Conservation (phyloP, 1,140 invertebrate species). For the Leptonema lineaticorne region DNA sequence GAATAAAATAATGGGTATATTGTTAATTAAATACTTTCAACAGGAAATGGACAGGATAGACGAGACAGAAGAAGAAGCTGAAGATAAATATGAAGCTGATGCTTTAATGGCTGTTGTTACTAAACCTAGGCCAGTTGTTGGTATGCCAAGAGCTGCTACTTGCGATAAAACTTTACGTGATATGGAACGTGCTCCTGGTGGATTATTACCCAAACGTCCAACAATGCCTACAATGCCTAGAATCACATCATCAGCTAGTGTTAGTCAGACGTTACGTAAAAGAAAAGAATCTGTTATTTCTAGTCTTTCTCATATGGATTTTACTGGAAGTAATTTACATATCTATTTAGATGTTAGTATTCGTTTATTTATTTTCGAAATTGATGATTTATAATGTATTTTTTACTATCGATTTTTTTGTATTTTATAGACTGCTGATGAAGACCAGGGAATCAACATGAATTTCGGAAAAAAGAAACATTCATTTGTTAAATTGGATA, state of each 20-base stretch:
- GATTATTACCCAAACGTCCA: constrained; percentile 48
- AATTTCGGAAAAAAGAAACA: constrained; percentile 34
- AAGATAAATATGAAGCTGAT: constrained; percentile 54
- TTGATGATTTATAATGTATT: background rate
- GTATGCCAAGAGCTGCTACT: constrained; percentile 52
- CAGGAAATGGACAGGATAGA: constrained; percentile 64
- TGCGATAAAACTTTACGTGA: constrained; percentile 58
- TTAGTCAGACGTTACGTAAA: constrained; percentile 54
- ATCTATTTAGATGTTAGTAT: constrained; percentile 62
- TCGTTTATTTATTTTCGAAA: background rate
- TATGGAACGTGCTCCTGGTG: constrained; percentile 49
- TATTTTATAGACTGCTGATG: constrained; percentile 45
- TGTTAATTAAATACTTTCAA: constrained; percentile 36
- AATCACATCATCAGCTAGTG: constrained; percentile 56
- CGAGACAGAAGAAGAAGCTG: constrained; percentile 59
- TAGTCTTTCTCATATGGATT: constrained; percentile 69
- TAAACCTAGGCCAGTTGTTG: constrained; percentile 49
- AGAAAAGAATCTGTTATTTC: constrained; percentile 67
- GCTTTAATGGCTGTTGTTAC: constrained; percentile 50
- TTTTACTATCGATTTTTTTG: background rate
- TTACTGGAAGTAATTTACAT: constrained; percentile 68
- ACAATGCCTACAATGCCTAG: constrained; percentile 57
- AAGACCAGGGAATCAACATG: constrained; percentile 52
- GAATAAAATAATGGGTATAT: background rate
- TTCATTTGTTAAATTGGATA: constrained; percentile 30